Evolutionary conservation across 2,888 invertebrate genomes (phyloP).

Genomic region (Ornithoptera priamus): DNA sequence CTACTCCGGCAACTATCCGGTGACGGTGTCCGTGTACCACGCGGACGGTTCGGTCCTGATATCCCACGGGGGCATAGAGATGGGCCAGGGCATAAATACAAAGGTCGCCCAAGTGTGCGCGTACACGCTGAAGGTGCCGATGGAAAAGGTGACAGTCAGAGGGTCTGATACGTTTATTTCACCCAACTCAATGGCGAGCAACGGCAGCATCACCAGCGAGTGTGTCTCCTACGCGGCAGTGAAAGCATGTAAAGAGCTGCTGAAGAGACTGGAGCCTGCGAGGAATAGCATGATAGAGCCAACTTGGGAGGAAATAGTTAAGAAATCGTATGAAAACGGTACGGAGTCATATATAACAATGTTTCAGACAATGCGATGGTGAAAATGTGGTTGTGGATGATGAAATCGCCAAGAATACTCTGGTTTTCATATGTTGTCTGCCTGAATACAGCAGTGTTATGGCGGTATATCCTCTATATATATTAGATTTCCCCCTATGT

Average conservation of each 20-base stretch:
- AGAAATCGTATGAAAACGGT: constrained; percentile 69
- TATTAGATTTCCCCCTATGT: no score
- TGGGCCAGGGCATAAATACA: constrained; percentile 87
- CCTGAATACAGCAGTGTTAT: no score
- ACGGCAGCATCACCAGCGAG: constrained; percentile 87
- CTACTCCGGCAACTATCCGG: constrained; percentile 76
- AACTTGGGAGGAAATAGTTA: constrained; percentile 75
- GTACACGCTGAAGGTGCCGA: constrained; percentile 82
- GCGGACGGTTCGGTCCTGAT: constrained; percentile 84
- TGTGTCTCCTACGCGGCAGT: constrained; percentile 80
- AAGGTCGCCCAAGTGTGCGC: constrained; percentile 87
- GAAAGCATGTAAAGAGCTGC: constrained; percentile 73
- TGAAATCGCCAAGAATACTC: no score
- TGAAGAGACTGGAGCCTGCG: constrained; percentile 66
- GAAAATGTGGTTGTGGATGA: no score
- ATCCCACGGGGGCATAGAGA: constrained; percentile 84
- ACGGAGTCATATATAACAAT: not conserved
- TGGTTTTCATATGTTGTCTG: no score
- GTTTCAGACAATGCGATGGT: no score
- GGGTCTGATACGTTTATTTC: constrained; percentile 82
- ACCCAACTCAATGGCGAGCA: constrained; percentile 84
- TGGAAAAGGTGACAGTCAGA: constrained; percentile 81
- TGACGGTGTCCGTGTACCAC: constrained; percentile 83
- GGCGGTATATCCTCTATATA: no score
- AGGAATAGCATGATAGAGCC: constrained; percentile 62